phyloP scores from a whole-genome alignment of 2,113 vertebrate genomes.

The Fulica atra region DNA sequence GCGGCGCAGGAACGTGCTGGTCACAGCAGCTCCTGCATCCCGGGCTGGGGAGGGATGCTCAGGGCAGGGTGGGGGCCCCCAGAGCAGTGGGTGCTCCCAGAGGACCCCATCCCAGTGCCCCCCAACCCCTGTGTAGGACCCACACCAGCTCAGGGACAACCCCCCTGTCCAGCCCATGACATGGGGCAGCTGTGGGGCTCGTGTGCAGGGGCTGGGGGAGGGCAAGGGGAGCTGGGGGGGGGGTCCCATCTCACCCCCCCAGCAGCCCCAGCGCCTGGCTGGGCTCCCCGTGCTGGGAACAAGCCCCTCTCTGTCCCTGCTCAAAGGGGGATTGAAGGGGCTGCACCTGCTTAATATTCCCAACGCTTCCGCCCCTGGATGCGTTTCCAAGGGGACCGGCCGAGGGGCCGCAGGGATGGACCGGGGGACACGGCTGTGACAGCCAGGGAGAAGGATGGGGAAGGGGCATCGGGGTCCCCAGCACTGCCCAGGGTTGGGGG shows the following conservation, averaged over 20 bases:
- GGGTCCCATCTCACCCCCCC: neutral
- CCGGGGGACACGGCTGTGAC: neutral
- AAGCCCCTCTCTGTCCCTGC: conserved; percentile 36
- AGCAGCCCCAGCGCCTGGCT: neutral
- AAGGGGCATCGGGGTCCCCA: fast-evolving
- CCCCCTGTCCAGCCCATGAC: fast-evolving
- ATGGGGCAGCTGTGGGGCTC: neutral
- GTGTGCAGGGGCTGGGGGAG: neutral
- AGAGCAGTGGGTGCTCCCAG: neutral
- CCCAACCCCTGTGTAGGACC: neutral
- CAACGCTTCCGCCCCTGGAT: neutral
- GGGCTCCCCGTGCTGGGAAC: neutral
- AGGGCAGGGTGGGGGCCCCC: fast-evolving
- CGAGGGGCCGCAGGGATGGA: neutral
- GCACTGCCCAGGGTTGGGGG: neutral
- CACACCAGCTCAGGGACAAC: neutral
- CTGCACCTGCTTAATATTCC: conserved; percentile 61
- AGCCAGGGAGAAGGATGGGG: fast-evolving
- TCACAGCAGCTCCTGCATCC: neutral
- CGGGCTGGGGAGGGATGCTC: fast-evolving
- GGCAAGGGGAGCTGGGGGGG: neutral
- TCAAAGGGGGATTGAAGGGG: conserved; percentile 40
- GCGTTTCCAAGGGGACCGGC: conserved; percentile 63
- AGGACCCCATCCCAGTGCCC: neutral
- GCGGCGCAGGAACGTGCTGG: fast-evolving